Percentiles rank a stretch among this genome's conserved stretches.
Conservation (phyloP, 2,797 vertebrate genomes). For the Pseudomugil tenellus region DNA sequence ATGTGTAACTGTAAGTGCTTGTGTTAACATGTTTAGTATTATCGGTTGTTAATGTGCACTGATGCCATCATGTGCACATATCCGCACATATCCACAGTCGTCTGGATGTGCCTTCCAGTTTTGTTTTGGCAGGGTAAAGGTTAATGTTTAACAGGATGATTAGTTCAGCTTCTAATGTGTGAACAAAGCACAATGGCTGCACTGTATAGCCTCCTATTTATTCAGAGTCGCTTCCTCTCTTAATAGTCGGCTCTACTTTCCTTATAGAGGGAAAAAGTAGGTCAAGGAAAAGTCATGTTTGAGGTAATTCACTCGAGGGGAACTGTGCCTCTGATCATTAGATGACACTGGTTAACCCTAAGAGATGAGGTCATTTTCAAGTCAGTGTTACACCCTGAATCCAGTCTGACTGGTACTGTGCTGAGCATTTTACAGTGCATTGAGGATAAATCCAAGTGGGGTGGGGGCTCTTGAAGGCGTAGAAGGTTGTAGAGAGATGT, state of each 20-base stretch:
- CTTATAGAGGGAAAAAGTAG: slow-evolving; percentile 73
- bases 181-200: slow-evolving; percentile 85
- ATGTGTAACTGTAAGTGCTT: neutral
- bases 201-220: slow-evolving; percentile 83
- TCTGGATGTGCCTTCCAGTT: slow-evolving; percentile 25
- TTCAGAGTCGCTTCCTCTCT: slow-evolving; percentile 84
- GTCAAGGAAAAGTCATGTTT: slow-evolving; percentile 86
- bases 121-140: slow-evolving; percentile 68
- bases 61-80: slow-evolving; percentile 18
- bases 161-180: slow-evolving; percentile 75
- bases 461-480: neutral
- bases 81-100: slow-evolving; percentile 23
- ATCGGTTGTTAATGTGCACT: slow-evolving; percentile 17
- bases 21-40: neutral
- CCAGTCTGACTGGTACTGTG: slow-evolving; percentile 27
- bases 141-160: slow-evolving; percentile 83
- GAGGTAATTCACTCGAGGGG: slow-evolving; percentile 82
- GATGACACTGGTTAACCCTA: slow-evolving; percentile 82
- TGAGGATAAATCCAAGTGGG: slow-evolving; percentile 18
- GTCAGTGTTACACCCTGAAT: slow-evolving; percentile 67
- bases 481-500: slow-evolving; percentile 12
- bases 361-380: slow-evolving; percentile 79
- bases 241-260: slow-evolving; percentile 81
- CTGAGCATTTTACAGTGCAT: slow-evolving; percentile 39
- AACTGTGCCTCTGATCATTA: slow-evolving; percentile 78